Conservation (phyloP, 2,888 invertebrate genomes). For the Pedicia rivosa region DNA sequence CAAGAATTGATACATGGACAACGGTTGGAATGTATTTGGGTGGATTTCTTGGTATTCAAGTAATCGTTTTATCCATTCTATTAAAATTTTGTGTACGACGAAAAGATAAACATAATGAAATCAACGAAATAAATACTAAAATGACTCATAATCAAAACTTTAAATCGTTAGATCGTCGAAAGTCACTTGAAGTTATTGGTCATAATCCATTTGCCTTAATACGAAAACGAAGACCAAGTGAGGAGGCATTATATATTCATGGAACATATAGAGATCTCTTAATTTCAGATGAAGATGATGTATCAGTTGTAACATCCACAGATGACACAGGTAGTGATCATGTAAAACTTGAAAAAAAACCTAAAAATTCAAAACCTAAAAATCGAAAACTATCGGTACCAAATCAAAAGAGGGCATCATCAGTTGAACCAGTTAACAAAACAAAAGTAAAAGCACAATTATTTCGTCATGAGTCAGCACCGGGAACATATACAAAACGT, state of each 20-base stretch:
- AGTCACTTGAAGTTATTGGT: conserved; percentile 45
- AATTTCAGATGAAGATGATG: conserved; percentile 35
- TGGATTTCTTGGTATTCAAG: conserved; percentile 14
- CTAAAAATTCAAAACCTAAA: conserved; percentile 10
- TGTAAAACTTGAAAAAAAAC: conserved; percentile 17
- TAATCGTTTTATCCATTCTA: conserved; percentile 1
- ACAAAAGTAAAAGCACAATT: conserved; percentile 21
- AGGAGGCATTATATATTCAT: conserved; percentile 46
- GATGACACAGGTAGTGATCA: conserved; percentile 28
- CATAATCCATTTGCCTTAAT: conserved; percentile 36
- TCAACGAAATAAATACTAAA: conserved; percentile 16
- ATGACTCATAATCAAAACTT: conserved; percentile 17
- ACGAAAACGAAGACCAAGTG: conserved; percentile 54
- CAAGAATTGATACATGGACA: conserved; percentile 35
- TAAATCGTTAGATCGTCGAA: conserved; percentile 31
- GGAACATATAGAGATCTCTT: conserved; percentile 42
- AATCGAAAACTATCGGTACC: conserved; percentile 9
- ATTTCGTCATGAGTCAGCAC: conserved; percentile 29
- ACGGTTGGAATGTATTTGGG: conserved; percentile 9
- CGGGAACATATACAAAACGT: conserved; percentile 24
- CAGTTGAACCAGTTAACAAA: conserved; percentile 5
- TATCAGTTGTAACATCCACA: conserved; percentile 17
- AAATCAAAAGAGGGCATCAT: conserved; percentile 20
- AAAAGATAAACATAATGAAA: not conserved
- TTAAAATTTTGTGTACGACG: not conserved